phyloP scores from a whole-genome alignment of 1,140 invertebrate species.

The Acromyrmex charruanus region DNA sequence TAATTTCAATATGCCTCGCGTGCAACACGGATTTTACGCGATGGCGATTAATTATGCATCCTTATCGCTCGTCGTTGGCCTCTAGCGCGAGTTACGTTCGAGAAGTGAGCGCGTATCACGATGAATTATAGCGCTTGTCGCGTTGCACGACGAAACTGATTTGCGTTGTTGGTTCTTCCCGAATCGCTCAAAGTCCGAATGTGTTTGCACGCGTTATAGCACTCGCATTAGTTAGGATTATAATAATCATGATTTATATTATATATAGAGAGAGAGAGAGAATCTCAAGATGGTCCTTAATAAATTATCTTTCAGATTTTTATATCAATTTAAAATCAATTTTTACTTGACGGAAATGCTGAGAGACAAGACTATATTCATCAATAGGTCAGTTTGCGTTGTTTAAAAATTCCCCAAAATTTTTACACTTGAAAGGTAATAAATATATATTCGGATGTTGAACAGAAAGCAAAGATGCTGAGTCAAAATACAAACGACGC shows the following conservation, averaged over 20 bases:
- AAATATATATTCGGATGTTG: too few species aligned
- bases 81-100: slow-evolving; percentile 24
- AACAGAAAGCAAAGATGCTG: too few species aligned
- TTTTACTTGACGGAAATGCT: neutral
- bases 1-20: slow-evolving; percentile 45
- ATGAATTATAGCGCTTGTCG: slow-evolving; percentile 53
- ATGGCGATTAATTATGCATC: slow-evolving; percentile 51
- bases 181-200: neutral
- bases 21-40: slow-evolving; percentile 38
- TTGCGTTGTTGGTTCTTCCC: slow-evolving; percentile 15
- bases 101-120: slow-evolving; percentile 33
- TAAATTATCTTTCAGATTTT: neutral
- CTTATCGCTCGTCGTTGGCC: slow-evolving; percentile 45
- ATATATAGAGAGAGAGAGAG: too few species aligned
- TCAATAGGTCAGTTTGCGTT: neutral
- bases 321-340: neutral
- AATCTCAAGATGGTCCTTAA: neutral
- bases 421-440: too few species aligned
- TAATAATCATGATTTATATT: neutral
- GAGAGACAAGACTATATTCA: neutral
- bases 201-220: neutral
- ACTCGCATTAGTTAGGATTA: slow-evolving; percentile 1
- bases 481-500: too few species aligned
- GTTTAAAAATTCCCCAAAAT: too few species aligned
- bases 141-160: slow-evolving; percentile 16